Evolutionary conservation across 2,113 vertebrate genomes (phyloP).

Genomic region (Amblyopsis rosae): DNA sequence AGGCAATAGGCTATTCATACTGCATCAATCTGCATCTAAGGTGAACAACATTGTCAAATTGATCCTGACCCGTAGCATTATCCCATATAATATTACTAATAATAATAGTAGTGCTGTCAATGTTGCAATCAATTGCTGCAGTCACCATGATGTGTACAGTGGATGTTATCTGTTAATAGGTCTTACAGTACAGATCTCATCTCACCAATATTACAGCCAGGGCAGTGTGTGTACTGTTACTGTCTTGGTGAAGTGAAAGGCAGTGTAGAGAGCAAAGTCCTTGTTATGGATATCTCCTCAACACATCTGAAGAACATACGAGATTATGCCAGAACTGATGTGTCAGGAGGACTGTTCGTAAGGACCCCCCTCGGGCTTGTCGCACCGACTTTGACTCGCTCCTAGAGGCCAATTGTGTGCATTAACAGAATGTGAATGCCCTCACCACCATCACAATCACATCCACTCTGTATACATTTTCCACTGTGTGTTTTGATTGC

Average conservation of each 20-base stretch:
- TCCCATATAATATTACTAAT: conserved; percentile 36
- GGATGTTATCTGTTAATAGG: neutral
- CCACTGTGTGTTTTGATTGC: conserved; percentile 39
- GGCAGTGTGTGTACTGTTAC: neutral
- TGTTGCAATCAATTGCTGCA: conserved; percentile 18
- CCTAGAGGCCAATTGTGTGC: too few relatives aligned
- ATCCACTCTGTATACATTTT: conserved; percentile 3
- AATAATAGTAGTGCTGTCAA: conserved; percentile 5
- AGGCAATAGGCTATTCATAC: conserved; percentile 41
- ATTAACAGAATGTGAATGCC: neutral
- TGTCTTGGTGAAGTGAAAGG: neutral
- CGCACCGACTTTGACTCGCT: conserved; percentile 35
- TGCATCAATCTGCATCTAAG: conserved; percentile 35
- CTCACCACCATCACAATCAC: neutral
- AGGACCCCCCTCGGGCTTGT: conserved; percentile 25
- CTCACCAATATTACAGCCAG: too few relatives aligned
- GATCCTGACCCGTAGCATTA: conserved; percentile 41
- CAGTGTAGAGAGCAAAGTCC: neutral
- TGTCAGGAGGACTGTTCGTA: neutral
- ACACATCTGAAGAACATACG: neutral
- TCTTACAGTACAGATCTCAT: neutral
- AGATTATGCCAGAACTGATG: conserved; percentile 8
- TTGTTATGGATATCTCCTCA: neutral
- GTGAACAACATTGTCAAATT: conserved; percentile 48
- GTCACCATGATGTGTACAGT: conserved; percentile 7